Base-by-base conservation (phyloP, 2,113 vertebrate genomes). In the Corythaixoides concolor region DNA sequence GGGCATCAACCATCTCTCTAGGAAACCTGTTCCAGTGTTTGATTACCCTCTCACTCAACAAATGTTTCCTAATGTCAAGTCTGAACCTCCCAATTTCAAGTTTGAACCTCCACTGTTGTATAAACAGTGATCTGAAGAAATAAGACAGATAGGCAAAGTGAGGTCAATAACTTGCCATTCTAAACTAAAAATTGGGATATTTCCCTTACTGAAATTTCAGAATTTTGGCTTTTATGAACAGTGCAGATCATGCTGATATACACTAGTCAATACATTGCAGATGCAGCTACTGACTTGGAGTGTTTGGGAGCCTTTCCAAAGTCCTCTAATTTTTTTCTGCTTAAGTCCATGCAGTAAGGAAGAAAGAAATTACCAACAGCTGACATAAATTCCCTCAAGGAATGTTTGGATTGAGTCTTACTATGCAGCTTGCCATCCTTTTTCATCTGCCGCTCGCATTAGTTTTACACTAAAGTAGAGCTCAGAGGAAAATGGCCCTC, bases 21-120 rank as follows among this genome's bases (percentile, higher is more conserved):
- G 50, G 28, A 41, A 88, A 5, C 15, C 12, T 55, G 6, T 63
- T 63, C 9, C 33, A 55, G 15, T 47, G 39, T 23, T 55, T 55
- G 18, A 63, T 56, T 21, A n/a, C 2, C 5, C 4, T 58, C 13
- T 74, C 0, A 0, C 6, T 43, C 75, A 45, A 67, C 7, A 67
- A 75, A 49, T 21, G 6, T 15, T 75, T 66, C 68, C 24, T n/a
- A 64, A 49, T 19, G 23, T 49, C n/a, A 47, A 37, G 35, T 67
- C 32, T 49, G 17, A 74, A 33, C 10, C 12, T 63, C 16, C 12
- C 37, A 64, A 64, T 39, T 18, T 49, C 22, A 49, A 18, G 16
- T 56, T 39, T 37, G 37, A 74, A 67, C 4, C 8, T 53, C 18
- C 23, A 60, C 19, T 39, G 8, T 66, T 88, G 8, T 15, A 39